Evolutionary conservation across 2,113 vertebrate species (phyloP), one percentile per base, ranked within the genome.

Genomic region (Apus apus): DNA sequence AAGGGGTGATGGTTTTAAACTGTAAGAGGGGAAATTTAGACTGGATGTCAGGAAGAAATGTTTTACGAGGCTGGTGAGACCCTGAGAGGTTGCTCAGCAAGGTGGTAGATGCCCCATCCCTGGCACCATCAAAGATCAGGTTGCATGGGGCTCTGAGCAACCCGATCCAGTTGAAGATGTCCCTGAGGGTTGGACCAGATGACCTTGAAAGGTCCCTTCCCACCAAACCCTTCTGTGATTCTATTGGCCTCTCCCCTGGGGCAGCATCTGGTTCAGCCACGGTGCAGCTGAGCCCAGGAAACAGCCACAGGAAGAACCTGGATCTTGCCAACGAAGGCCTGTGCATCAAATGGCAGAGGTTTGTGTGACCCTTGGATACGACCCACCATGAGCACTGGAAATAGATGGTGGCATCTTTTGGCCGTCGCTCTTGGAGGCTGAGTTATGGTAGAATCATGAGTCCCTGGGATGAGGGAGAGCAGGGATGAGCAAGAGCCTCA

Each of bases 401-500:
- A 11, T 29, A 19, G 9, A 19, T 15, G 48, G 36, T 74, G 43
- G 64, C 61, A 23, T 82, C 74, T 1, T 56, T 79, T 54, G 56
- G 53, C 56, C 50, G 1, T 89, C 38, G 16, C 82, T 87, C 36
- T 56, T 85, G 76, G 82, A 89, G 81, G 45, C 77, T 76, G 90
- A 84, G 85, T 90, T 68, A 26, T 5, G 34, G 75, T 82, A 81
- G 89, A 77, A 78, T 53, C 73, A n/a, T 75, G n/a, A 27, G 32
- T 96, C 36, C 48, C 68, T 66, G 77, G 82, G 79, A 90, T 93
- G 92, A 95, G 85, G 79, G 86, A 91, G 95, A 85, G 87, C 54
- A 93, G 94, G 70, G 96, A 85, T 66, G 95, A 84, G 93, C 73
- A 94, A 91, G 85, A 48, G 79, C 86, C 89, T 97, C 94, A 38